Conservation (phyloP, 2,113 vertebrate genomes). For the Pluvianellus socialis region DNA sequence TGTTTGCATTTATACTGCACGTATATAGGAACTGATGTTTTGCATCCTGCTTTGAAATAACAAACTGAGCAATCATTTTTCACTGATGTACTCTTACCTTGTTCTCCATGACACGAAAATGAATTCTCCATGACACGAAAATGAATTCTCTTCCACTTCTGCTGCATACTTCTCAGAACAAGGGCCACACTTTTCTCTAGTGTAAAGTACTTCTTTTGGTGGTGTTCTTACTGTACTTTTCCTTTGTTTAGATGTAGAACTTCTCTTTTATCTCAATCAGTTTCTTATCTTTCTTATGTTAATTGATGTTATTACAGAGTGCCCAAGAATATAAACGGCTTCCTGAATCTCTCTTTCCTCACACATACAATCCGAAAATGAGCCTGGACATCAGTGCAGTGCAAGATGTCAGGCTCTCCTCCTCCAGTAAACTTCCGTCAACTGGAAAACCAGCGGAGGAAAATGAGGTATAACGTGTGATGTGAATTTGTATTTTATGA, state of each 20-base stretch:
- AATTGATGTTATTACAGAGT: constrained; percentile 78
- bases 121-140: background rate
- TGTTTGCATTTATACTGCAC: background rate
- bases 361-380: constrained; percentile 98
- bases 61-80: background rate
- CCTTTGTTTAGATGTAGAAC: background rate
- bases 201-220: background rate
- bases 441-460: constrained; percentile 31
- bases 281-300: background rate
- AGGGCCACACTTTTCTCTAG: background rate
- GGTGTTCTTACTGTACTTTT: background rate
- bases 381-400: constrained; percentile 91
- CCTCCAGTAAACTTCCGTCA: constrained; percentile 34
- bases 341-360: constrained; percentile 91
- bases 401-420: constrained; percentile 72
- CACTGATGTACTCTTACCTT: background rate
- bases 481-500: background rate
- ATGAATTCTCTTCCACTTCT: background rate
- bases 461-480: constrained; percentile 55
- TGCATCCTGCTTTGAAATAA: background rate
- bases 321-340: constrained; percentile 85
- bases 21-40: background rate
- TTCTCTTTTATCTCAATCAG: background rate
- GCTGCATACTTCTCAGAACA: background rate
- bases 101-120: background rate